Percentiles rank a stretch among this genome's conserved stretches.
phyloP scores from a whole-genome alignment of 2,888 invertebrate genomes.

The Leptothorax acervorum region DNA sequence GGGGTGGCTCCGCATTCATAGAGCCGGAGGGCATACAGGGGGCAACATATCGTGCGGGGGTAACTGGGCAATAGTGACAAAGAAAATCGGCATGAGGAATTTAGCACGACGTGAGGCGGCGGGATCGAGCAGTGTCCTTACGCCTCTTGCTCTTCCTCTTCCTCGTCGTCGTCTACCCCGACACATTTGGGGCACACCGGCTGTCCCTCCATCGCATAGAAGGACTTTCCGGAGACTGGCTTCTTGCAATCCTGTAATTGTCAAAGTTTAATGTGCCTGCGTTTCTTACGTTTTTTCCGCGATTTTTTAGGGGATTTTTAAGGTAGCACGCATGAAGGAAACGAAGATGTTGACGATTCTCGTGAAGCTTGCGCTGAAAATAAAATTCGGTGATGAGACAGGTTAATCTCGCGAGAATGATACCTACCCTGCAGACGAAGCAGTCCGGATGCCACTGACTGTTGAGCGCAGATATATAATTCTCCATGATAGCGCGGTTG shows the following conservation, averaged over 20 bases:
- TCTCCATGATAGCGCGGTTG: conserved; percentile 97
- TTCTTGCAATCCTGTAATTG: conserved; percentile 95
- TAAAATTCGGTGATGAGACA: background rate
- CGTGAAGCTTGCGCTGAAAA: conserved; percentile 8
- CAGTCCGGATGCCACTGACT: conserved; percentile 99
- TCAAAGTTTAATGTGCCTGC: conserved; percentile 49
- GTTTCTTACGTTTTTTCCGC: background rate
- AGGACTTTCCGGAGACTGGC: conserved; percentile 97
- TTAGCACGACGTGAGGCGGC: conserved; percentile 42
- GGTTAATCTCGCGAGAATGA: background rate
- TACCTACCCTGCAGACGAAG: conserved; percentile 98
- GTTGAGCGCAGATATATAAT: conserved; percentile 98
- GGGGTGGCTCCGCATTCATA: conserved; percentile 76
- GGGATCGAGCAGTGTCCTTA: conserved; percentile 54
- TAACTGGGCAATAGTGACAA: conserved; percentile 17
- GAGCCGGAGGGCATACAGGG: conserved; percentile 76
- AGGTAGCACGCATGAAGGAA: background rate
- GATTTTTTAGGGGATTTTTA: background rate
- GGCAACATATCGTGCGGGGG: conserved; percentile 36
- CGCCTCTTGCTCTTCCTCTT: conserved; percentile 85
- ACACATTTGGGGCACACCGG: conserved; percentile 98
- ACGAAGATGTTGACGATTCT: background rate
- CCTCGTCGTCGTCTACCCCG: conserved; percentile 95
- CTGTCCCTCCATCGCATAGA: conserved; percentile 98
- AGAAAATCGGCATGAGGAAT: conserved; percentile 61